A percentile compares a stretch with the other conserved stretches of the same genome.
Evolutionary conservation across 2,113 vertebrate species (phyloP).

Genomic region (Labeo rohita): DNA sequence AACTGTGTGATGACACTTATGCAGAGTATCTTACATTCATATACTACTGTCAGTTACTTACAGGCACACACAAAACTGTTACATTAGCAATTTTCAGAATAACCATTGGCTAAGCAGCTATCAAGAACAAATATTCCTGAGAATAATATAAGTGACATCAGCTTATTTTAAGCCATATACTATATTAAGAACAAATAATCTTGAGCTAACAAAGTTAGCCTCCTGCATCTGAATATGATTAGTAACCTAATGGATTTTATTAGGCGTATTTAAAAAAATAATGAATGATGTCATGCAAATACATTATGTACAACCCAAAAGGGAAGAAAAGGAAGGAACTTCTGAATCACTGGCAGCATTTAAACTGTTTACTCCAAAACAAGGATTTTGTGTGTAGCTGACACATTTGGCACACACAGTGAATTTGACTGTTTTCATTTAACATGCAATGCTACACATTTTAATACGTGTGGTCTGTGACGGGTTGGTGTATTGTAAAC

Average conservation of each 20-base stretch:
- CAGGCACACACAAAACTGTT: background rate
- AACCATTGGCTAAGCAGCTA: background rate
- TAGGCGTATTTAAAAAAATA: background rate
- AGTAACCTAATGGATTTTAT: background rate
- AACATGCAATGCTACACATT: background rate
- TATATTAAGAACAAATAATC: background rate
- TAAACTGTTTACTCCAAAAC: background rate
- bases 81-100: background rate
- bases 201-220: background rate
- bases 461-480: background rate
- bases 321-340: background rate
- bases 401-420: background rate
- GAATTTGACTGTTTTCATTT: background rate
- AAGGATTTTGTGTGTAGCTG: background rate
- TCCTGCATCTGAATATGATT: background rate
- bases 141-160: background rate
- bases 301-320: background rate
- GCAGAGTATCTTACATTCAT: background rate
- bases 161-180: background rate
- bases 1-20: background rate
- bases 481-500: background rate
- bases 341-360: background rate
- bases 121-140: background rate
- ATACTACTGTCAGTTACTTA: background rate
- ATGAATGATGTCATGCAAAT: constrained; percentile 16